Base-by-base conservation (phyloP, 2,113 vertebrate genomes). In the Salvelinus sp. region DNA sequence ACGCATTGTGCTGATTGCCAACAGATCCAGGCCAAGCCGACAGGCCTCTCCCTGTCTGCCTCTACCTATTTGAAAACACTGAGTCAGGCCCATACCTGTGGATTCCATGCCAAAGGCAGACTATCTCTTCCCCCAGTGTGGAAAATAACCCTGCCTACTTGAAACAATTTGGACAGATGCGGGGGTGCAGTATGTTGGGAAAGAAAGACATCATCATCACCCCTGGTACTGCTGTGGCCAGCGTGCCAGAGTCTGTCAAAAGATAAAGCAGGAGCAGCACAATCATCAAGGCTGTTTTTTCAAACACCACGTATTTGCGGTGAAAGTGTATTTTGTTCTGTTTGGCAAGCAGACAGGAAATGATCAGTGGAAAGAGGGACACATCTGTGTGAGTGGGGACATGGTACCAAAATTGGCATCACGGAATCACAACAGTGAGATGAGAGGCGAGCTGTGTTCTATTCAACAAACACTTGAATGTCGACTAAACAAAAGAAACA, bases 1-100 rank as follows among this genome's bases (percentile, higher is more conserved):
- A 70, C 76, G 72, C 75, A 47, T 47, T 68, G 67, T 20, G 72
- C 82, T 86, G 85, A 87, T 78, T 89, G 88, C 82, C 83, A 83
- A 65, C 79, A 84, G 78, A 84, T 79, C 75, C 58, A 72, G 75
- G 78, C 70, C 80, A 66, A 81, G 76, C 70, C 74, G 23, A 78
- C 74, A 82, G 82, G 16, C 50, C 14, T 54, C 50, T 3, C 50
- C 16, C 50, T 78, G 79, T 67, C 74, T 72, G 50, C 50, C 50
- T 18, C 38, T 18, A 16, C 16, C 70, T 78, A 74, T 70, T 22
- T 28, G 0, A 79, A 76, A 82, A 81, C 70, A 64, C 50, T 23
- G 58, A 63, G 13, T 58, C 18, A 50, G 12, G 23, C 60, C 70
- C 71, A 25, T 63, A 60, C 73, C 62, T 70, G 57, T 47, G 28